These are phyloP conservation scores for Apantesis nais DNA, from an alignment of 2,888 invertebrate species.

Conservation along the genomic window DNA sequence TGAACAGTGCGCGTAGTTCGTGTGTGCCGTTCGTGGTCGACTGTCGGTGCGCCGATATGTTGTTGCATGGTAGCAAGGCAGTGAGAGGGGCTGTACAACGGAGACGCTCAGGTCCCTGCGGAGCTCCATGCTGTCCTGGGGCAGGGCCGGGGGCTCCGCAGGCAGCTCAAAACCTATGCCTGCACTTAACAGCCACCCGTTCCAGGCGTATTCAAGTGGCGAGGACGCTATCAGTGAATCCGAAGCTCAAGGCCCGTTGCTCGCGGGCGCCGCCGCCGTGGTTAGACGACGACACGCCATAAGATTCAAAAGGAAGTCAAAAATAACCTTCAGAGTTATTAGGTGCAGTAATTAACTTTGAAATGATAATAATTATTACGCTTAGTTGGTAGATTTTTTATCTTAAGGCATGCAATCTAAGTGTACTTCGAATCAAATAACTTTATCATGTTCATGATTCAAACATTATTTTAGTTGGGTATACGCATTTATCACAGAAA, in stretches of 20 bases:
- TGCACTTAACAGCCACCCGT: constrained; percentile 50
- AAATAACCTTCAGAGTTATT: constrained; percentile 74
- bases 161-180: constrained; percentile 62
- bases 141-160: constrained; percentile 63
- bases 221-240: constrained; percentile 60
- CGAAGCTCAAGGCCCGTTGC: constrained; percentile 69
- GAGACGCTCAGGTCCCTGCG: constrained; percentile 82
- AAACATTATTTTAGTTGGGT: too few relatives aligned
- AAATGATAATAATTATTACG: neutral
- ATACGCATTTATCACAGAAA: too few relatives aligned
- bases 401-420: neutral
- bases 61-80: constrained; percentile 74
- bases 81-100: constrained; percentile 81
- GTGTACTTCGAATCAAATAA: neutral
- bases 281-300: constrained; percentile 80
- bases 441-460: neutral
- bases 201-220: constrained; percentile 52
- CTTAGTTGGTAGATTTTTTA: neutral
- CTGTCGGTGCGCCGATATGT: constrained; percentile 78
- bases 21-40: constrained; percentile 59
- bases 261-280: constrained; percentile 76
- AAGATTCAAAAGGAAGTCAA: constrained; percentile 77
- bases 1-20: constrained; percentile 60
- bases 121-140: constrained; percentile 82
- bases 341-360: constrained; percentile 59